Evolutionary conservation across 2,113 vertebrate genomes (phyloP).

Genomic region (cattle (Bos taurus)): ARS-UCD2.0 NC_037338.1:42672001-42672500

Average conservation of each 20-base stretch:
- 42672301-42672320: constrained; percentile 75
- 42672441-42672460: constrained; percentile 86
- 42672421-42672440: constrained; percentile 91
- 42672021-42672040: constrained; percentile 22
- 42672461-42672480: constrained; percentile 89
- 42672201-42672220: constrained; percentile 57
- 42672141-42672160: neutral
- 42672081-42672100: constrained; percentile 50
- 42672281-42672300: constrained; percentile 66
- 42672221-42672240: neutral
- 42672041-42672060: constrained; percentile 56
- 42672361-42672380: constrained; percentile 84
- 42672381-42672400: constrained; percentile 81
- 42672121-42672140: constrained; percentile 11
- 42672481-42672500: constrained; percentile 86
- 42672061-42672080: constrained; percentile 47
- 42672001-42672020: constrained; percentile 45
- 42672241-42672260: constrained; percentile 57
- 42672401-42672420: constrained; percentile 87
- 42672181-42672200: constrained; percentile 37
- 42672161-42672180: neutral
- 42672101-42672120: constrained; percentile 68
- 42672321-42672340: constrained; percentile 81
- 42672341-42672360: constrained; percentile 76
- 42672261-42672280: constrained; percentile 75